phyloP scores from a whole-genome alignment of 2,888 invertebrate species.

The Latrodectus elegans region DNA sequence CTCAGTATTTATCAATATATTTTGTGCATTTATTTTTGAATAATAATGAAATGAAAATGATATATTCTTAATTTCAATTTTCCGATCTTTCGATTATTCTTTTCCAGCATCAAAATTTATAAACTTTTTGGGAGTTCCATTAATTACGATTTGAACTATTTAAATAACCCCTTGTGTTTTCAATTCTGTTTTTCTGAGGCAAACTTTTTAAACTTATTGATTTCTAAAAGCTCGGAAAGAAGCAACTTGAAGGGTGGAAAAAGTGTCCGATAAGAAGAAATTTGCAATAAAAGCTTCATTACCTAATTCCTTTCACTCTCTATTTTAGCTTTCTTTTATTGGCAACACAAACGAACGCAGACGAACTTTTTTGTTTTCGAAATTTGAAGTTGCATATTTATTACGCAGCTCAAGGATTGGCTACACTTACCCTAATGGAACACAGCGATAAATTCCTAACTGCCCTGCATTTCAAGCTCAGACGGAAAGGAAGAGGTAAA shows the following conservation, averaged over 20 bases:
- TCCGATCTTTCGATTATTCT: too few relatives aligned
- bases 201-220: background rate
- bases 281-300: constrained; percentile 64
- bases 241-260: constrained; percentile 12
- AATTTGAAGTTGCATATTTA: constrained; percentile 62
- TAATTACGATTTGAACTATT: constrained; percentile 16
- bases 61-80: too few relatives aligned
- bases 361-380: constrained; percentile 47
- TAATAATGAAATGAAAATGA: too few relatives aligned
- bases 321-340: constrained; percentile 51
- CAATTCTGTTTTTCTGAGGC: background rate
- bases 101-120: too few relatives aligned
- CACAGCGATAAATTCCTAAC: constrained; percentile 61
- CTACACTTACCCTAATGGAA: constrained; percentile 61
- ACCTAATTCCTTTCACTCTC: constrained; percentile 47
- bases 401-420: constrained; percentile 45
- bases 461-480: constrained; percentile 50
- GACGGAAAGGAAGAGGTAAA: constrained; percentile 26
- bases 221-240: background rate
- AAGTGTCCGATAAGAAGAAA: constrained; percentile 50
- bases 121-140: background rate
- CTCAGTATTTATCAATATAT: too few relatives aligned
- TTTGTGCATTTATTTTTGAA: too few relatives aligned
- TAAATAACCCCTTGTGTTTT: constrained; percentile 11
- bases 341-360: constrained; percentile 45